phyloP scores from a whole-genome alignment of 2,797 vertebrate genomes.

The Cirrhinus molitorella region DNA sequence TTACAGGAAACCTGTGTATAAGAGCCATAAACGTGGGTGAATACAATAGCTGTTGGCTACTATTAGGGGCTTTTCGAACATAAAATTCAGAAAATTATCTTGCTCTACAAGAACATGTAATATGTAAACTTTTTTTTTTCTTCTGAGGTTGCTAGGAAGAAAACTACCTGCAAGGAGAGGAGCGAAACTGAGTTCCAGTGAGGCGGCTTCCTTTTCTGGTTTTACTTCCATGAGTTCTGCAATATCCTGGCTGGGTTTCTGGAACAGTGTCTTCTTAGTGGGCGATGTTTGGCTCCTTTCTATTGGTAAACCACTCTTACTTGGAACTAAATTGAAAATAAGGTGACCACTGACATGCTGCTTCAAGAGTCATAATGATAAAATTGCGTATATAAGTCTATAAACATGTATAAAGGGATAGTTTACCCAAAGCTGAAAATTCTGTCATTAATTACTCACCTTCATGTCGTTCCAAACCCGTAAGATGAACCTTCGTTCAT shows the following conservation, averaged over 20 bases:
- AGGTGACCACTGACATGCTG: not conserved
- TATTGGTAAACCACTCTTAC: slow-evolving; percentile 25
- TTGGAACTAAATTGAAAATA: slow-evolving; percentile 36
- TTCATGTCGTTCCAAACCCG: too few relatives aligned
- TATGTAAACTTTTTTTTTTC: too few relatives aligned
- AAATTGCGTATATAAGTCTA: not conserved
- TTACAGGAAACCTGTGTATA: slow-evolving; percentile 48
- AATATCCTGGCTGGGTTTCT: slow-evolving; percentile 15
- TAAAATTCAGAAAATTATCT: not conserved
- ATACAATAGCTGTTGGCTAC: not conserved
- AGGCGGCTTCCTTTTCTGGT: slow-evolving; percentile 57
- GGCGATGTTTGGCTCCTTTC: slow-evolving; percentile 29
- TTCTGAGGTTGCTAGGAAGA: not conserved
- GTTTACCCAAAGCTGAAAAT: too few relatives aligned
- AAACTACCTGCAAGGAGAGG: slow-evolving; percentile 81
- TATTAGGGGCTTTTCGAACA: not conserved
- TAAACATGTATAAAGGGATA: not conserved
- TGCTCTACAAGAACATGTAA: not conserved
- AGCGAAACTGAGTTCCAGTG: slow-evolving; percentile 69
- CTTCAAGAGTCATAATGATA: slow-evolving; percentile 4
- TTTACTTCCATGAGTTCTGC: not conserved
- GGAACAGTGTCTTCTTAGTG: slow-evolving; percentile 31
- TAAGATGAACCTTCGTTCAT: too few relatives aligned
- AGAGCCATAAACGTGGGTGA: slow-evolving; percentile 3
- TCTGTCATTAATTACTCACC: too few relatives aligned